A percentile compares a stretch with the other conserved stretches of the same genome.
These are phyloP conservation scores for Euspilapteryx auroguttella DNA, from an alignment of 2,888 invertebrate genomes.

Conservation along the genomic window DNA sequence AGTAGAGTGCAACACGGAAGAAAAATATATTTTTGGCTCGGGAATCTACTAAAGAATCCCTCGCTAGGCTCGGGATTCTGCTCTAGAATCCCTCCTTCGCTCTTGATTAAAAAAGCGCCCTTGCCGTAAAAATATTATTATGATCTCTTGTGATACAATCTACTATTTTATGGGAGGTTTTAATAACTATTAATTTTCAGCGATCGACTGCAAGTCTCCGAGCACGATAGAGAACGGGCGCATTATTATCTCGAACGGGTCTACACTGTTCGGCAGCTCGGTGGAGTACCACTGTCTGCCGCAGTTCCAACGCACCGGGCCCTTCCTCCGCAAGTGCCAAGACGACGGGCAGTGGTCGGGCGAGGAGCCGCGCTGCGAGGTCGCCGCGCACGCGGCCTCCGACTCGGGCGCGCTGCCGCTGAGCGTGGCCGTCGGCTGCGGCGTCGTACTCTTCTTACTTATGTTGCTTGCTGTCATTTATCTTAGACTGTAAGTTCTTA, in stretches of 20 bases:
- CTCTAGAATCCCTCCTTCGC: too few species aligned
- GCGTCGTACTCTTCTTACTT: slow-evolving; percentile 77
- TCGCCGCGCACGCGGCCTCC: slow-evolving; percentile 68
- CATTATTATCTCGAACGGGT: slow-evolving; percentile 82
- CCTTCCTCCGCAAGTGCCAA: slow-evolving; percentile 80
- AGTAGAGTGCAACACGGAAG: too few species aligned
- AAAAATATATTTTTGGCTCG: too few species aligned
- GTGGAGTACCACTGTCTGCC: slow-evolving; percentile 90
- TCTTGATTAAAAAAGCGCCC: too few species aligned
- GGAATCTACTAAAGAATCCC: too few species aligned
- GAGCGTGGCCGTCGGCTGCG: slow-evolving; percentile 83
- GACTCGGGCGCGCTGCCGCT: slow-evolving; percentile 74
- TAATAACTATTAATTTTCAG: too few species aligned
- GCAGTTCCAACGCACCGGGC: slow-evolving; percentile 79
- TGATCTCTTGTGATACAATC: too few species aligned
- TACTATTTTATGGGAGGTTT: too few species aligned
- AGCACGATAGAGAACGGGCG: slow-evolving; percentile 81
- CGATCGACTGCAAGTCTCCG: slow-evolving; percentile 83
- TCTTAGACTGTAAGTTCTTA: slow-evolving; percentile 72
- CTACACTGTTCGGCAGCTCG: slow-evolving; percentile 80
- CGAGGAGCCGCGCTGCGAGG: slow-evolving; percentile 81
- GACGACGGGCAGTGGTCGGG: slow-evolving; percentile 88
- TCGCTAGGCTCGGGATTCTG: too few species aligned
- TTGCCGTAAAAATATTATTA: too few species aligned
- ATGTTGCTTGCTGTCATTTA: slow-evolving; percentile 80